These are phyloP conservation scores for Linhomoeus sp. DNA, from an alignment of 2,888 invertebrate species.

Conservation along the genomic window DNA sequence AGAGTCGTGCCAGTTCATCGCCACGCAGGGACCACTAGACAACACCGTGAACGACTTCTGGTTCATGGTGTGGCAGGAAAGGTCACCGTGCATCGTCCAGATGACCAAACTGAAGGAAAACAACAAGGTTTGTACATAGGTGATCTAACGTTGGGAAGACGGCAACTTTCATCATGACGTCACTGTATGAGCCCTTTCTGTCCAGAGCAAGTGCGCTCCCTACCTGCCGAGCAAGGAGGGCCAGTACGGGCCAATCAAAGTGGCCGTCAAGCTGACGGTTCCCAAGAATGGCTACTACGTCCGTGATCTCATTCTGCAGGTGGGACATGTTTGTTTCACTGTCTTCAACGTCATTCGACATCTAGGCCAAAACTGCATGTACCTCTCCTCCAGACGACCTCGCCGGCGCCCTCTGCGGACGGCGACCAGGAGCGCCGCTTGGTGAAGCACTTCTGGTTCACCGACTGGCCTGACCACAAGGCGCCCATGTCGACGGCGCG, in stretches of 20 bases:
- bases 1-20: constrained; percentile 63
- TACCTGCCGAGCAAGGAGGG: constrained; percentile 47
- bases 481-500: constrained; percentile 52
- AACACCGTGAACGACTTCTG: constrained; percentile 43
- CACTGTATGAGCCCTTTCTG: too few relatives aligned
- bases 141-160: too few relatives aligned
- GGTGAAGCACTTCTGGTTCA: constrained; percentile 68
- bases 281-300: constrained; percentile 38
- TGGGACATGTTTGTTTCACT: constrained; percentile 14
- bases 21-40: constrained; percentile 72
- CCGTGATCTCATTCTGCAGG: constrained; percentile 38
- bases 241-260: constrained; percentile 34
- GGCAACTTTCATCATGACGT: too few relatives aligned
- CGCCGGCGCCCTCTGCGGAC: neutral
- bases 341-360: too few relatives aligned
- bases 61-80: constrained; percentile 48
- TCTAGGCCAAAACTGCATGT: too few relatives aligned
- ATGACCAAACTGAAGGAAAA: constrained; percentile 70
- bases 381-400: too few relatives aligned
- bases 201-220: constrained; percentile 61
- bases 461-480: constrained; percentile 85
- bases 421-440: constrained; percentile 23
- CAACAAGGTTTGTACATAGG: constrained; percentile 30
- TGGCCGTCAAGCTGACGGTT: constrained; percentile 34
- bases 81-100: constrained; percentile 53